A percentile compares a stretch with the other conserved stretches of the same genome.
Evolutionary conservation across 1,140 invertebrate genomes (phyloP).

Genomic region (Lordiphosa clarofinis): DNA sequence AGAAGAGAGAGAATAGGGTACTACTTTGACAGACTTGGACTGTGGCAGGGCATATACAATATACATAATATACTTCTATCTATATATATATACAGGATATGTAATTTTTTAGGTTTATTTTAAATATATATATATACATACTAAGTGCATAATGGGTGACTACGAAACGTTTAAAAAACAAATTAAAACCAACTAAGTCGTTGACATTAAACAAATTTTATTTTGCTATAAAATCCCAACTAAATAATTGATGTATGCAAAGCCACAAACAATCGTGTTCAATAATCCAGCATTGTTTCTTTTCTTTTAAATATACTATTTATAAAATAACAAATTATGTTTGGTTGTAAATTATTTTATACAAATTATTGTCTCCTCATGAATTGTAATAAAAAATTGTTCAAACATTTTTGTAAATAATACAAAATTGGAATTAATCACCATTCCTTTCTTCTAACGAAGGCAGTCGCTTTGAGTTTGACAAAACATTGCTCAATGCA

Average conservation of each 20-base stretch:
- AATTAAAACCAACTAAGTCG: too few species aligned
- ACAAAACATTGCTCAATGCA: too few species aligned
- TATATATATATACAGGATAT: slow-evolving; percentile 33
- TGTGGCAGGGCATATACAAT: slow-evolving; percentile 73
- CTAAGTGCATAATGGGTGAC: too few species aligned
- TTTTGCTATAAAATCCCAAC: too few species aligned
- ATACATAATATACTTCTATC: slow-evolving; percentile 35
- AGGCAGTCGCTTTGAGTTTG: too few species aligned
- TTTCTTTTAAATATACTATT: neutral
- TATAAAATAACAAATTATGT: slow-evolving; percentile 16
- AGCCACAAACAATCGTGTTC: slow-evolving; percentile 13
- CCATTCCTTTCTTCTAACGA: too few species aligned
- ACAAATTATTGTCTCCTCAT: slow-evolving; percentile 5
- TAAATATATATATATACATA: neutral
- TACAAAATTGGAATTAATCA: too few species aligned
- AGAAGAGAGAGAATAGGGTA: slow-evolving; percentile 42
- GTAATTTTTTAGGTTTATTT: slow-evolving; percentile 9
- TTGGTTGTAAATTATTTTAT: slow-evolving; percentile 15
- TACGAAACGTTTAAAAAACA: too few species aligned
- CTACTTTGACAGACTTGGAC: slow-evolving; percentile 69
- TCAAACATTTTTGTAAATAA: too few species aligned
- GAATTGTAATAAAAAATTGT: too few species aligned
- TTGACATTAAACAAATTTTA: too few species aligned
- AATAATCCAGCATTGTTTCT: too few species aligned
- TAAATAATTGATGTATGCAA: neutral